Evolutionary conservation across 2,888 invertebrate genomes (phyloP).

Genomic region (Eristalis arbustorum): DNA sequence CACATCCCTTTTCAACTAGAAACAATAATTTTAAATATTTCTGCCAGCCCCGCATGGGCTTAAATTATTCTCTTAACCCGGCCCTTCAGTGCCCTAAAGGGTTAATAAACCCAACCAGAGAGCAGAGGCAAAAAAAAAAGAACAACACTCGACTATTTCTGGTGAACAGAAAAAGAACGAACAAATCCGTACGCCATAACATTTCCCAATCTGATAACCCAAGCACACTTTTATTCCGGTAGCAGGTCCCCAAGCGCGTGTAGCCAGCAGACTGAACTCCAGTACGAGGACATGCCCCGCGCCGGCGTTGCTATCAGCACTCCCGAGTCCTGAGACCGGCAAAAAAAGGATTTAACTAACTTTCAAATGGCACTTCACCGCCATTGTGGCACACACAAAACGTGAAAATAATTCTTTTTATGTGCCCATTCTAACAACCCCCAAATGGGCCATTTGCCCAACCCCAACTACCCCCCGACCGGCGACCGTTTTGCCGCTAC

Average conservation of each 20-base stretch:
- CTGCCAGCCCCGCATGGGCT: background rate
- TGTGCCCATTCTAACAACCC: conserved; percentile 80
- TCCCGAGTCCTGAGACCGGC: conserved; percentile 21
- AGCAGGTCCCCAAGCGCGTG: conserved; percentile 54
- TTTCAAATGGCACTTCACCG: conserved; percentile 68
- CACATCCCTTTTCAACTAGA: background rate
- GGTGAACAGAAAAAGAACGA: background rate
- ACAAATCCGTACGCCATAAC: conserved; percentile 42
- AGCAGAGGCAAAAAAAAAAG: background rate
- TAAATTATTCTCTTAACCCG: conserved; percentile 24
- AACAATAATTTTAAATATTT: conserved; percentile 22
- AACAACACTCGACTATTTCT: conserved; percentile 29
- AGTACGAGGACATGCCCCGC: conserved; percentile 8
- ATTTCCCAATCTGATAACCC: conserved; percentile 46
- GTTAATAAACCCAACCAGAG: conserved; percentile 29
- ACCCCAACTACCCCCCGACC: conserved; percentile 75
- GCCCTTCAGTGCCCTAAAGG: conserved; percentile 40
- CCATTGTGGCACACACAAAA: conserved; percentile 73
- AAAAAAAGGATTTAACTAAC: conserved; percentile 70
- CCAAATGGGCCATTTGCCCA: conserved; percentile 81
- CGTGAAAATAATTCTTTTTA: conserved; percentile 80
- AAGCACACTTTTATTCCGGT: conserved; percentile 43
- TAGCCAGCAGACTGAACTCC: conserved; percentile 19
- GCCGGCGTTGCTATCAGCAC: conserved; percentile 17
- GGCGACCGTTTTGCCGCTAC: conserved; percentile 24